phyloP scores from a whole-genome alignment of 92 coral and sea anemone species.

The Bergia sp. region DNA sequence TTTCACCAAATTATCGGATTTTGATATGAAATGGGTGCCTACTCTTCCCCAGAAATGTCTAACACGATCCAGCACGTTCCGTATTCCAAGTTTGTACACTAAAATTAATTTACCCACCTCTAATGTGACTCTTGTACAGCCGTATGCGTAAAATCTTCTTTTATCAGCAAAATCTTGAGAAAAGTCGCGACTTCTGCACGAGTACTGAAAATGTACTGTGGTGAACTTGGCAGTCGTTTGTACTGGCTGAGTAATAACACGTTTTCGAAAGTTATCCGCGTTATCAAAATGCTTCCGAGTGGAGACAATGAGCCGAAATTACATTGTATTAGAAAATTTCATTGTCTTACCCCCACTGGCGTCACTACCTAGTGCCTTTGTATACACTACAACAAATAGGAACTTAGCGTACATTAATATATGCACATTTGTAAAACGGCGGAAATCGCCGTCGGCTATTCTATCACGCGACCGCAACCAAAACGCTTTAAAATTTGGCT shows the following conservation, averaged over 20 bases:
- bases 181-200: neutral
- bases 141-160: constrained; percentile 29
- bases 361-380: constrained; percentile 75
- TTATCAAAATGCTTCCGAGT: constrained; percentile 57
- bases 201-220: neutral
- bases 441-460: constrained; percentile 41
- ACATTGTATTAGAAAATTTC: constrained; percentile 88
- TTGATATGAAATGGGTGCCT: constrained; percentile 33
- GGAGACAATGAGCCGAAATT: constrained; percentile 82
- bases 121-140: constrained; percentile 26
- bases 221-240: constrained; percentile 43
- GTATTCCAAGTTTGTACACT: constrained; percentile 36
- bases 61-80: constrained; percentile 34
- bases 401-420: constrained; percentile 71
- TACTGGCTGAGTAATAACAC: constrained; percentile 42
- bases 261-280: constrained; percentile 73
- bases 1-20: constrained; percentile 6
- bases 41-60: neutral
- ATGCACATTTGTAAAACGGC: constrained; percentile 67
- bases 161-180: neutral
- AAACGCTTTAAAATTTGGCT: constrained; percentile 19
- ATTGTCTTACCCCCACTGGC: constrained; percentile 80
- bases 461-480: constrained; percentile 36
- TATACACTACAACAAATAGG: constrained; percentile 62
- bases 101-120: constrained; percentile 40